A percentile compares a stretch with the other conserved stretches of the same genome.
Conservation (phyloP, 2,888 invertebrate genomes). For the Dolomedes plantarius region DNA sequence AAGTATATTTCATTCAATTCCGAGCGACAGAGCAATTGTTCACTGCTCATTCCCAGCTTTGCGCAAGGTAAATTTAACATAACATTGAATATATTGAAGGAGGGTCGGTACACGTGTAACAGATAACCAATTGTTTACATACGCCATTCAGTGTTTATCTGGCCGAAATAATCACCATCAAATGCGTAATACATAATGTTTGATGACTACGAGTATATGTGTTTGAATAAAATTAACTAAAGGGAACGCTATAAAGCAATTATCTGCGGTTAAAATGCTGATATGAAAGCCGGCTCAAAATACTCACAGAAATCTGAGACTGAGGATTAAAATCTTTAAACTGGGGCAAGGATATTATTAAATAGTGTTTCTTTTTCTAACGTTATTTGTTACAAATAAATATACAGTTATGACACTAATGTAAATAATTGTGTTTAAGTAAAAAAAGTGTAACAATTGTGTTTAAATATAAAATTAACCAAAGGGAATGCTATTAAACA, state of each 20-base stretch:
- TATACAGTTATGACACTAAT: too few species aligned
- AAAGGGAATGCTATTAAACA: not conserved
- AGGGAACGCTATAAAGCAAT: too few species aligned
- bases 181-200: not conserved
- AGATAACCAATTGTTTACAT: constrained; percentile 24
- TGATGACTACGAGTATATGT: not conserved
- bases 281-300: too few species aligned
- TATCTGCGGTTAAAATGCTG: too few species aligned
- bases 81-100: not conserved
- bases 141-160: constrained; percentile 9
- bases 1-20: not conserved
- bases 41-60: not conserved
- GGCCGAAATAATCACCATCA: constrained; percentile 30
- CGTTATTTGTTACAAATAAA: too few species aligned
- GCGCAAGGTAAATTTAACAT: not conserved
- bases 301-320: too few species aligned
- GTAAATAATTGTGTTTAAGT: too few species aligned
- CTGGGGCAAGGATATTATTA: too few species aligned
- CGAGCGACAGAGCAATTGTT: not conserved
- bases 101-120: not conserved
- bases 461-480: not conserved
- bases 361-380: too few species aligned
- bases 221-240: not conserved
- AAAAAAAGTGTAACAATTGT: too few species aligned
- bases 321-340: too few species aligned